Evolutionary conservation across 2,113 vertebrate species (phyloP).

Genomic region (Eulemur macaco): DNA sequence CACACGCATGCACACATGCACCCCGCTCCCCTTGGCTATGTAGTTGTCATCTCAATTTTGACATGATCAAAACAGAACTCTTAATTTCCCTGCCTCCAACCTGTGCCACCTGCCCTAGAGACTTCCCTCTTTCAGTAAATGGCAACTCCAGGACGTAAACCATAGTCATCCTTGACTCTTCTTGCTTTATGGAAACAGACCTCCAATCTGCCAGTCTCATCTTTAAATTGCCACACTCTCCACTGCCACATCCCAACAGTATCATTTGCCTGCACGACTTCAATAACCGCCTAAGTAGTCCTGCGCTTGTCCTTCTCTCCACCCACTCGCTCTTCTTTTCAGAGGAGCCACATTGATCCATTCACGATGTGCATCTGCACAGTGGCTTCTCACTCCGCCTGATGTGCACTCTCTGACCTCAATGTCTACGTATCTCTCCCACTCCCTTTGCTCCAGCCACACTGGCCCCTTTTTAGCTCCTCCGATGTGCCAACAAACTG

Average conservation of each 20-base stretch:
- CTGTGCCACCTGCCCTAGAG: no score
- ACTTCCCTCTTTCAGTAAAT: not conserved
- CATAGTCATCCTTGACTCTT: not conserved
- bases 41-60: not conserved
- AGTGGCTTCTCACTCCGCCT: accelerated
- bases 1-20: not conserved
- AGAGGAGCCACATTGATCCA: accelerated
- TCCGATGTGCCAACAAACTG: not conserved
- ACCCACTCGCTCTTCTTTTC: accelerated
- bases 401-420: not conserved
- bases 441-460: not conserved
- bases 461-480: not conserved
- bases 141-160: not conserved
- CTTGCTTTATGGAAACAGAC: not conserved
- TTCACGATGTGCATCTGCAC: not conserved
- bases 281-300: accelerated
- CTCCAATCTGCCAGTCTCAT: not conserved
- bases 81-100: not conserved
- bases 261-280: not conserved
- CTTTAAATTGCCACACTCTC: not conserved
- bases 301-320: not conserved
- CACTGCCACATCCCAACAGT: not conserved
- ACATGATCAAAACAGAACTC: not conserved
- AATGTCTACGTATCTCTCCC: not conserved
- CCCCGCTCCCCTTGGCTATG: not conserved